These are phyloP conservation scores for Pristionchus japonicus DNA, from an alignment of 2,888 invertebrate species.

Conservation along the genomic window DNA sequence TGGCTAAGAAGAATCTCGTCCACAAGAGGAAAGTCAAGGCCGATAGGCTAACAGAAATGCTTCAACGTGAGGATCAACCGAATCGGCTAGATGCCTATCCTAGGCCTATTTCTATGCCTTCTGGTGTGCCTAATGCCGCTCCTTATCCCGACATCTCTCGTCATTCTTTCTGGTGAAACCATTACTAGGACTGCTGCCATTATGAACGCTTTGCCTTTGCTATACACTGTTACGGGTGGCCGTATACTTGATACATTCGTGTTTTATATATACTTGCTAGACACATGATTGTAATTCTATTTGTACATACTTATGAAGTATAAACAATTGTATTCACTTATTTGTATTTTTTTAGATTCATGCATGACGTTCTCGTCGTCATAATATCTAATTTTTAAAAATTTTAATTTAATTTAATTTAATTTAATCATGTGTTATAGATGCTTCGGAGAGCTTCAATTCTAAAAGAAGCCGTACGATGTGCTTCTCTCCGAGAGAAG, in stretches of 20 bases:
- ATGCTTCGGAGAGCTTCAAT: neutral
- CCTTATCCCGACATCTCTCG: constrained; percentile 43
- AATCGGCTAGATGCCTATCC: neutral
- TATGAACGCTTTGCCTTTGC: neutral
- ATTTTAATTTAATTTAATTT: neutral
- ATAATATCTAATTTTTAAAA: neutral
- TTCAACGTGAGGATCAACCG: constrained; percentile 58
- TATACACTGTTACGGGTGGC: constrained; percentile 14
- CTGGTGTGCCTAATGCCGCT: neutral
- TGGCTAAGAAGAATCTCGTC: constrained; percentile 84
- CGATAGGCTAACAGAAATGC: constrained; percentile 86
- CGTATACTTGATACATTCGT: constrained; percentile 16
- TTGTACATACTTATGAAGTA: constrained; percentile 37
- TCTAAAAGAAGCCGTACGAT: constrained; percentile 3
- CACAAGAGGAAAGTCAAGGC: constrained; percentile 89
- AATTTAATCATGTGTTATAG: neutral
- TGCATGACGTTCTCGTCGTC: constrained; percentile 9
- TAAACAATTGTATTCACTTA: neutral
- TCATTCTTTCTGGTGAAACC: constrained; percentile 43
- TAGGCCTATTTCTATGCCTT: constrained; percentile 45
- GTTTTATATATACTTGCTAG: constrained; percentile 19
- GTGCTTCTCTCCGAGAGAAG: constrained; percentile 61
- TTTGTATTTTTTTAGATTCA: neutral
- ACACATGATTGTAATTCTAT: constrained; percentile 17
- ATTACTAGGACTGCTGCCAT: neutral